A percentile compares a stretch with the other conserved stretches of the same genome.
Conservation (phyloP, 1,140 invertebrate species). For the Asbolus verrucosus region DNA sequence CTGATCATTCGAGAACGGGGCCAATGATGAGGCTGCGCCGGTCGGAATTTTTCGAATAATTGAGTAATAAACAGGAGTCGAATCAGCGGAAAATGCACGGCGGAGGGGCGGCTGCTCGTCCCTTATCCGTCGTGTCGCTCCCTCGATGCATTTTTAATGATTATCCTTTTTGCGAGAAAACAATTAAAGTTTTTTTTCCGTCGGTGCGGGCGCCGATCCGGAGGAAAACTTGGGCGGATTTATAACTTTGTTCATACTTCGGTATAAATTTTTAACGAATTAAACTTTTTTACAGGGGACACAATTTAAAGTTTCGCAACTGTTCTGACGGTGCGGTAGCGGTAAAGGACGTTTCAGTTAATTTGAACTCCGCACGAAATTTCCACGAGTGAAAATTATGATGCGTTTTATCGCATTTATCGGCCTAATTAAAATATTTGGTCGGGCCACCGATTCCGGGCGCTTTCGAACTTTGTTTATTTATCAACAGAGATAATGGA, state of each 20-base stretch:
- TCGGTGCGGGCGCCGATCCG: slow-evolving; percentile 40
- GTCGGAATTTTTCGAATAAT: slow-evolving; percentile 51
- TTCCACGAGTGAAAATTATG: slow-evolving; percentile 13
- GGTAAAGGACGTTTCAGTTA: slow-evolving; percentile 38
- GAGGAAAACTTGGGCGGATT: slow-evolving; percentile 53
- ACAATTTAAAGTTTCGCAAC: slow-evolving; percentile 54
- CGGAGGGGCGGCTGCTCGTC: too few relatives aligned
- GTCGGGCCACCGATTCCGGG: neutral
- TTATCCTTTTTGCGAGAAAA: slow-evolving; percentile 52
- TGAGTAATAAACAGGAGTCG: slow-evolving; percentile 52
- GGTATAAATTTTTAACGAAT: slow-evolving; percentile 59
- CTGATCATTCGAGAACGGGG: slow-evolving; percentile 18
- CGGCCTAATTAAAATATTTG: slow-evolving; percentile 8
- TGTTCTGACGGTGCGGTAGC: slow-evolving; percentile 39
- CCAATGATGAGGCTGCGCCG: slow-evolving; percentile 21
- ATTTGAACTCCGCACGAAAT: slow-evolving; percentile 4
- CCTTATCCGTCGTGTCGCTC: too few relatives aligned
- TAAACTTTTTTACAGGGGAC: slow-evolving; percentile 53
- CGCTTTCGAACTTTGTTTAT: slow-evolving; percentile 18
- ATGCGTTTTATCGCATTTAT: slow-evolving; percentile 24
- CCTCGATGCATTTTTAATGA: slow-evolving; percentile 57
- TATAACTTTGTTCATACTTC: slow-evolving; percentile 58
- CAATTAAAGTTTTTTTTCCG: slow-evolving; percentile 56
- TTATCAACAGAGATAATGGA: slow-evolving; percentile 15
- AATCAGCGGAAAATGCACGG: slow-evolving; percentile 52